phyloP scores from a whole-genome alignment of 2,113 vertebrate species.

The Malaclemys terrapin region DNA sequence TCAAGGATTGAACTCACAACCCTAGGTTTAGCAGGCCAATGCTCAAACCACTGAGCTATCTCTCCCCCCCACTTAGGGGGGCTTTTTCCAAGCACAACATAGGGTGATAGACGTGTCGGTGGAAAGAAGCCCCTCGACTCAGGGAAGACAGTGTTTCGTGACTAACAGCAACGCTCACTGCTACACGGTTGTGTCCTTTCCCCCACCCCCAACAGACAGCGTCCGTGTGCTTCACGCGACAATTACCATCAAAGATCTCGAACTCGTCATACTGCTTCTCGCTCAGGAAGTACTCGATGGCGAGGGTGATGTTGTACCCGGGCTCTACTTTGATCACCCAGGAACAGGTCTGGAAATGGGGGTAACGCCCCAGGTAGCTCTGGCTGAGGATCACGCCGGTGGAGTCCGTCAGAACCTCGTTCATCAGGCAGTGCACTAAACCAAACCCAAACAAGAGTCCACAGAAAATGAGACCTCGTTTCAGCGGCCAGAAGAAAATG shows the following conservation, averaged over 20 bases:
- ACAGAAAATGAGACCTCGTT: rapidly evolving
- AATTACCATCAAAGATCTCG: constrained; percentile 96
- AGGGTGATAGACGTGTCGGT: rapidly evolving
- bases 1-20: no score
- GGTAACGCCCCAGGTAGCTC: constrained; percentile 91
- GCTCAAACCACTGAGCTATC: no score
- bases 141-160: background rate
- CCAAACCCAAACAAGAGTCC: background rate
- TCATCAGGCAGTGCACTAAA: constrained; percentile 94
- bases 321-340: constrained; percentile 95
- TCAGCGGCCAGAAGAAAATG: background rate
- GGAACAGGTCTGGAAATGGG: constrained; percentile 96
- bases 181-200: background rate
- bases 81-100: background rate
- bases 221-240: background rate
- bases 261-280: constrained; percentile 97
- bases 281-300: constrained; percentile 95
- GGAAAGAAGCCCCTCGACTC: background rate
- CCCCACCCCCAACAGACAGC: background rate
- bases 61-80: background rate
- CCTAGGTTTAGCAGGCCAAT: no score
- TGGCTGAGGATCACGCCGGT: constrained; percentile 95
- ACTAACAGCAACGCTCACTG: background rate
- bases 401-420: constrained; percentile 92
- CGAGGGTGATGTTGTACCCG: constrained; percentile 92